Conservation (phyloP, 2,888 invertebrate genomes). For the Pyralis farinalis region DNA sequence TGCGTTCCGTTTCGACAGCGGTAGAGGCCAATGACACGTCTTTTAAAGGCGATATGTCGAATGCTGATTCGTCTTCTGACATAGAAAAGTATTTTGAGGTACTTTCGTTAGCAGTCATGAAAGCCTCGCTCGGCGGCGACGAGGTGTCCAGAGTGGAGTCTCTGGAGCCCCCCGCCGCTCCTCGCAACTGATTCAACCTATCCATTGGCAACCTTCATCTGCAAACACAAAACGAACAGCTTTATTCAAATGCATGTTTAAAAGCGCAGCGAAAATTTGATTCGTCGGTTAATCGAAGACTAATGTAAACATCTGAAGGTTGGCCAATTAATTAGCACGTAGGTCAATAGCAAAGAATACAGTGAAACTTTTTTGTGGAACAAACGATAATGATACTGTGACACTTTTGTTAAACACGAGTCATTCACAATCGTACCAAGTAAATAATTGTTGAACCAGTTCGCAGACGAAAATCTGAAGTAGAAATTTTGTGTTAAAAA, state of each 20-base stretch:
- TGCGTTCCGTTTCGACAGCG: constrained; percentile 36
- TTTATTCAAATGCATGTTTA: constrained; percentile 13
- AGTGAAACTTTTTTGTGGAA: constrained; percentile 69
- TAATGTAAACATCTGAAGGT: constrained; percentile 61
- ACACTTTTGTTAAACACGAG: constrained; percentile 58
- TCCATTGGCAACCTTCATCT: constrained; percentile 77
- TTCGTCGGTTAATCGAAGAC: constrained; percentile 38
- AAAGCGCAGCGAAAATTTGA: constrained; percentile 14
- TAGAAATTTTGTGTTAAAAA: constrained; percentile 12
- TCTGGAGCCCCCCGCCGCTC: constrained; percentile 54
- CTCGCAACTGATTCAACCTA: constrained; percentile 69
- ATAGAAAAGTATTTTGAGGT: constrained; percentile 69
- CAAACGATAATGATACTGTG: constrained; percentile 71
- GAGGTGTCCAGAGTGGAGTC: constrained; percentile 65
- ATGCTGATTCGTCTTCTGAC: constrained; percentile 63
- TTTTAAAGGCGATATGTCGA: constrained; percentile 56
- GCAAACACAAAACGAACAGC: constrained; percentile 44
- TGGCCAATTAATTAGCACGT: constrained; percentile 65
- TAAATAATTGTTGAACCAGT: constrained; percentile 31
- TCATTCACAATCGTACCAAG: constrained; percentile 33
- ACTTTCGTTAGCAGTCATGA: constrained; percentile 67
- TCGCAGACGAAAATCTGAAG: constrained; percentile 22
- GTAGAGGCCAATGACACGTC: constrained; percentile 45
- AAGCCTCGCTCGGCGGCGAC: constrained; percentile 59
- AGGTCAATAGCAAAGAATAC: constrained; percentile 72